Evolutionary conservation across 2,888 invertebrate species (phyloP).

Genomic region (Caenorhabditis virilis): DNA sequence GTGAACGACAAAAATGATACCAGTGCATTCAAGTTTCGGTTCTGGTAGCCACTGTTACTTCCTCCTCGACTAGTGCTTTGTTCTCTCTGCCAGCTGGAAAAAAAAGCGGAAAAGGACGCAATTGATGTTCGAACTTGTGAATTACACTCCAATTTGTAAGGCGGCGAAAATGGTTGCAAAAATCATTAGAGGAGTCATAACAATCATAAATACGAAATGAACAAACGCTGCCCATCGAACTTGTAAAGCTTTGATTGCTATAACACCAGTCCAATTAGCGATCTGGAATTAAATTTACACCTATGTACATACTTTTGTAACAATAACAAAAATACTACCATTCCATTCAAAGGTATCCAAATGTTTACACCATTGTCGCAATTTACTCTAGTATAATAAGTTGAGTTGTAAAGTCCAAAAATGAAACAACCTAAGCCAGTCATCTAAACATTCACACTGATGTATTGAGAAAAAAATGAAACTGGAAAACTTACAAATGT

Average conservation of each 20-base stretch:
- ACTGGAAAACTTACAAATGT: conserved; percentile 3
- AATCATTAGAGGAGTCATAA: conserved; percentile 35
- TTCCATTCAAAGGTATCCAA: conserved; percentile 29
- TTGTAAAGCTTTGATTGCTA: conserved; percentile 30
- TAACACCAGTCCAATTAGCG: conserved; percentile 30
- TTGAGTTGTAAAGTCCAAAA: conserved; percentile 21
- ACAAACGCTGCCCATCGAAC: conserved; percentile 36
- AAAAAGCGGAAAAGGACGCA: not conserved
- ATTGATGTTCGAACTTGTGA: conserved; percentile 13
- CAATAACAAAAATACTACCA: conserved; percentile 8
- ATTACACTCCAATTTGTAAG: conserved; percentile 29
- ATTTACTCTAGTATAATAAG: conserved; percentile 23
- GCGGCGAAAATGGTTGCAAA: conserved; percentile 25
- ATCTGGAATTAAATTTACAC: conserved; percentile 10
- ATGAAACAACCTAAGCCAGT: conserved; percentile 20
- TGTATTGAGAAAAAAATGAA: too few species aligned
- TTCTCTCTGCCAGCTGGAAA: conserved; percentile 32
- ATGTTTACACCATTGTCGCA: conserved; percentile 32
- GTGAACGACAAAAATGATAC: conserved; percentile 18
- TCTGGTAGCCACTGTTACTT: conserved; percentile 19
- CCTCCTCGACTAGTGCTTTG: conserved; percentile 20
- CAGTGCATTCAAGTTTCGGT: conserved; percentile 18
- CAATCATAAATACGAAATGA: conserved; percentile 22
- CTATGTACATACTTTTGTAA: not conserved
- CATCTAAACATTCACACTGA: conserved; percentile 13